Base-by-base conservation (phyloP, 2,113 vertebrate genomes). In the Catharus minimus region DNA sequence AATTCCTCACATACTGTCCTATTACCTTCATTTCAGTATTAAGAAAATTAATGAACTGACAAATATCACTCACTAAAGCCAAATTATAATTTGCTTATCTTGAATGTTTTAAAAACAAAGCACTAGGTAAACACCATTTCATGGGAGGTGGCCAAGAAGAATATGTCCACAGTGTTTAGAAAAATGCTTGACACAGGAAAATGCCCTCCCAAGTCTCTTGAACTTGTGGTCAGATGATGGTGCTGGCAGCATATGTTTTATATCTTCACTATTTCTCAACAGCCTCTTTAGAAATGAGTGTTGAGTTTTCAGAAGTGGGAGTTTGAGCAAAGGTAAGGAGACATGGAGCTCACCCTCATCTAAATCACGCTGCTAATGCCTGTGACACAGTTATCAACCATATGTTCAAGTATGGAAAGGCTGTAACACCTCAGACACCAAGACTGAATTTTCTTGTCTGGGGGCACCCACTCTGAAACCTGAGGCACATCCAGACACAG, bases 111-210 rank as follows among this genome's bases (percentile, higher is more conserved):
- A 46, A 61, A 38, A 44, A 91, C 73, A 71, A 92, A 95, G 69
- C 56, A 82, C 55, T n/a, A 86, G 33, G 47, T 33, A 92, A 94
- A 46, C 36, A 64, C 26, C 39, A n/a, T 72, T 89, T 86, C 60
- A 68, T 66, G 77, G 61, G 64, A 87, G 33, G 55, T 36, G n/a
- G 71, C 50, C 55, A n/a, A 76, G 23, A 85, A 78, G 38, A 53
- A 39, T 21, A 62, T 1, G 1, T 52, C 47, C 9, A 17, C 20
- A 64, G 57, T 53, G 66, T 44, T 89, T 38, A 76, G 32, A 86
- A 47, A 71, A 95, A 90, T 36, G 47, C 39, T 93, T 90, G 86
- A 88, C 41, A 71, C 69, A 92, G 56, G 56, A 92, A 84, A 95
- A 93, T 19, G 39, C 20, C 57, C 30, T 52, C 62, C 57, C 44